Evolutionary conservation across 2,113 vertebrate species (phyloP).

Genomic region (Lamprologus callipterus): DNA sequence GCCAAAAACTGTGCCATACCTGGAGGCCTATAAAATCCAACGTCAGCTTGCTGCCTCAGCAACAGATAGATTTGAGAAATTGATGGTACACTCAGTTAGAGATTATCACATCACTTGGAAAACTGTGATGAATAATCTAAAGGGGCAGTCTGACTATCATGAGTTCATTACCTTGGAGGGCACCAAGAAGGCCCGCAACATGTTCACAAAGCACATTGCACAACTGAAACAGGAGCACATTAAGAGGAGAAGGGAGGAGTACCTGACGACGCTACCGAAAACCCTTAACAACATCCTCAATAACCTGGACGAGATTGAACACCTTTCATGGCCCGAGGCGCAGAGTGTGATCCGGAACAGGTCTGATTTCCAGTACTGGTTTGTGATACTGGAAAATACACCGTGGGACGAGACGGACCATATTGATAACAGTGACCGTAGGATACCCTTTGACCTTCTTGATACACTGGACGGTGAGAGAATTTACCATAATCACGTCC

Average conservation of each 20-base stretch:
- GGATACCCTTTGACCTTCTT: slow-evolving; percentile 95
- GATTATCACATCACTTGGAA: slow-evolving; percentile 98
- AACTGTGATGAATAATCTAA: slow-evolving; percentile 86
- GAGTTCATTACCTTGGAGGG: slow-evolving; percentile 95
- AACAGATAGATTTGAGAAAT: slow-evolving; percentile 91
- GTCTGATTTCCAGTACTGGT: slow-evolving; percentile 89
- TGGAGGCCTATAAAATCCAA: slow-evolving; percentile 93
- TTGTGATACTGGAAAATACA: slow-evolving; percentile 88
- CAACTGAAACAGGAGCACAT: slow-evolving; percentile 97
- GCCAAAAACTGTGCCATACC: slow-evolving; percentile 93
- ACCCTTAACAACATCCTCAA: slow-evolving; percentile 89
- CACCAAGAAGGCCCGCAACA: slow-evolving; percentile 88
- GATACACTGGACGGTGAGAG: slow-evolving; percentile 85
- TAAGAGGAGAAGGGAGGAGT: slow-evolving; percentile 90
- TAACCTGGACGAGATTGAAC: slow-evolving; percentile 90
- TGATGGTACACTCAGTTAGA: slow-evolving; percentile 85
- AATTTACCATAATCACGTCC: slow-evolving; percentile 92
- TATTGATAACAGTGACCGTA: slow-evolving; percentile 90
- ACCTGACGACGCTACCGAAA: slow-evolving; percentile 91
- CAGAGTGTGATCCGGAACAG: slow-evolving; percentile 86
- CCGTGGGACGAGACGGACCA: slow-evolving; percentile 97
- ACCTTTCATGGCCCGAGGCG: slow-evolving; percentile 87
- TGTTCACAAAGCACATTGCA: slow-evolving; percentile 91
- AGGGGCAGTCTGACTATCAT: slow-evolving; percentile 90
- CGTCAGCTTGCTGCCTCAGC: slow-evolving; percentile 87